These are phyloP conservation scores for Octonoba sinensis DNA, from an alignment of 2,888 invertebrate genomes.

Conservation along the genomic window DNA sequence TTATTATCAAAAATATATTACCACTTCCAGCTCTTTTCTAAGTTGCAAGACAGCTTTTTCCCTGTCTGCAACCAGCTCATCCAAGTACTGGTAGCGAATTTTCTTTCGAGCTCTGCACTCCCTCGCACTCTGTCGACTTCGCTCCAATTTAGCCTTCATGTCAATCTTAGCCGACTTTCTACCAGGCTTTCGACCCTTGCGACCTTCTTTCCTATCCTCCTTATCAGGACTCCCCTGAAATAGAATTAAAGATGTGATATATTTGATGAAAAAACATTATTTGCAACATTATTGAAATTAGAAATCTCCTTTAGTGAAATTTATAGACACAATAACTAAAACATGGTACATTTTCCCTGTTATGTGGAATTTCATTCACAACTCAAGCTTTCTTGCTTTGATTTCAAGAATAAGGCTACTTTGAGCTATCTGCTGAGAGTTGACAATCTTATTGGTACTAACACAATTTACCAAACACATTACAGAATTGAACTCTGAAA, in stretches of 20 bases:
- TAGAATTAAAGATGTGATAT: neutral
- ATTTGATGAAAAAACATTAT: neutral
- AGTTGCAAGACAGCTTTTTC: conserved; percentile 91
- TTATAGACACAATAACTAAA: too few species aligned
- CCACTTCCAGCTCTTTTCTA: conserved; percentile 90
- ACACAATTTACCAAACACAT: too few species aligned
- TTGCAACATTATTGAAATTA: too few species aligned
- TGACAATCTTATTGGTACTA: too few species aligned
- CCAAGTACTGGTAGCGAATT: conserved; percentile 94
- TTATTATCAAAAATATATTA: conserved; percentile 70
- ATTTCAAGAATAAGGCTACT: too few species aligned
- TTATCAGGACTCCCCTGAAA: conserved; percentile 51
- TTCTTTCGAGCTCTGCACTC: conserved; percentile 98
- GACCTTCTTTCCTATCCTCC: conserved; percentile 53
- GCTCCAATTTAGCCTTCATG: conserved; percentile 75
- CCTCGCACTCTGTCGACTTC: conserved; percentile 95
- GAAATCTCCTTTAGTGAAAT: too few species aligned
- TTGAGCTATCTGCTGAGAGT: too few species aligned
- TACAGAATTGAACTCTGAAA: too few species aligned
- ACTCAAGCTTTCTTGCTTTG: too few species aligned
- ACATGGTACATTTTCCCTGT: too few species aligned
- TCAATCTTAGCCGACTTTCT: conserved; percentile 65
- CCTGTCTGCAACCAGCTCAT: conserved; percentile 92
- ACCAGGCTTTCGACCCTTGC: conserved; percentile 63
- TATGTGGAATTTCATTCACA: too few species aligned